A percentile compares a stretch with the other conserved stretches of the same genome.
These are phyloP conservation scores for Latrodectus hesperus DNA, from an alignment of 2,888 invertebrate species.

Conservation along the genomic window DNA sequence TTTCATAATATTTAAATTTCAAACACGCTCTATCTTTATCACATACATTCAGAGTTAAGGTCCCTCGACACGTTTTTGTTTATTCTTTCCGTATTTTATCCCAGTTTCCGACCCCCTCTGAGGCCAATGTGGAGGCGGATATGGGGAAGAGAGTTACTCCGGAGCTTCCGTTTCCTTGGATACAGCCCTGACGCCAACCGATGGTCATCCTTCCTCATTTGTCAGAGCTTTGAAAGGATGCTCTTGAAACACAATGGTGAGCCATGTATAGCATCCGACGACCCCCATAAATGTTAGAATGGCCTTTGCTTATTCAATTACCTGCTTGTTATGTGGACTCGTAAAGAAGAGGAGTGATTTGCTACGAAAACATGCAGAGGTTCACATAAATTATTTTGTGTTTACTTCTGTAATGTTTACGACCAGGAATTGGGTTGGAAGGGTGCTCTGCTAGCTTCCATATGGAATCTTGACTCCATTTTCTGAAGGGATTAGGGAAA, in stretches of 20 bases:
- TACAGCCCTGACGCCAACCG: not conserved
- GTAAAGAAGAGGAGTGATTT: not conserved
- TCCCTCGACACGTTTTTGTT: too few relatives aligned
- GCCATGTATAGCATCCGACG: not conserved
- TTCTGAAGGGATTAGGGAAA: too few relatives aligned
- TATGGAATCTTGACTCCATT: too few relatives aligned
- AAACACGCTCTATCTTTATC: not conserved
- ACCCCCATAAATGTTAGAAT: not conserved
- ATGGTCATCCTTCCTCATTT: constrained; percentile 1
- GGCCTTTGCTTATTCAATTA: not conserved
- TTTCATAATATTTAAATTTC: not conserved
- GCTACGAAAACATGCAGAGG: too few relatives aligned
- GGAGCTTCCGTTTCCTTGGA: not conserved
- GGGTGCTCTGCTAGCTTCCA: too few relatives aligned
- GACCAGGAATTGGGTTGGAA: too few relatives aligned
- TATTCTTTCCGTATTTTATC: not conserved
- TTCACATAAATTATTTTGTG: too few relatives aligned
- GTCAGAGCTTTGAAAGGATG: not conserved
- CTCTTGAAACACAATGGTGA: not conserved
- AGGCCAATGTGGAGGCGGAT: not conserved
- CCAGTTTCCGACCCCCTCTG: not conserved
- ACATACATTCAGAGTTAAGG: not conserved
- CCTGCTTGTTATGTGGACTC: not conserved
- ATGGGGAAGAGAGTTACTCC: not conserved
- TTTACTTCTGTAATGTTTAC: too few relatives aligned